Base-by-base conservation (phyloP, 1,140 invertebrate genomes). In the Dendrolimus punctatus region DNA sequence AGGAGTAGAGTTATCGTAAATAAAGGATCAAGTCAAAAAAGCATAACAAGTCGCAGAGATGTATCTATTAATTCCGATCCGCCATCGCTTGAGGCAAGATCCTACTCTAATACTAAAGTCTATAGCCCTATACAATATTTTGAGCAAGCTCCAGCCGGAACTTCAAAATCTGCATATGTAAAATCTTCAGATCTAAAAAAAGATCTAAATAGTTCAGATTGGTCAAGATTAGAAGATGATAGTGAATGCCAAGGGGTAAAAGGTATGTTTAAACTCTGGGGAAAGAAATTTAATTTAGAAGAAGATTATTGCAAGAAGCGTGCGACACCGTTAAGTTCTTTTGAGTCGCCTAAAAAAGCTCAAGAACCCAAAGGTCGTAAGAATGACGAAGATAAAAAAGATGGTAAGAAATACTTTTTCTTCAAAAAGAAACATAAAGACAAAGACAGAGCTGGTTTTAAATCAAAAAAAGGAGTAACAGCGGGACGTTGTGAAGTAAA, bases 241-340 rank as follows among this genome's bases (percentile, higher is more conserved):
- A 74, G 58, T 49, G 68, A 76, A 38, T 58, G 44, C n/a, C 68
- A 74, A 57, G 66, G 64, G 36, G 75, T 73, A 6, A 73, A 73
- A 64, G 71, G 67, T 5, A 84, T 73, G 73, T 80, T 80, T 50
- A 80, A 75, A 49, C 58, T 78, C 39, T 80, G 77, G 77, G 68
- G 73, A 5, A 78, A 79, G 44, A 82, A 74, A 51, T 74, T 76
- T 49, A 68, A 79, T 48, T 64, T 74, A 5, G 74, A 80, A 42
- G 67, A 79, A 40, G 55, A 64, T n/a, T 40, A 39, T 40, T 60
- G 52, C 38, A 69, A 68, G 40, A 62, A 62, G 59, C 37, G 6
- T 4, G 43, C 44, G 3, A 59, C 54, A 43, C 66, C 60, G 4
- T 49, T 51, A 40, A 49, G 47, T 46, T 57, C 55, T 23, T 46